A percentile compares a stretch with the other conserved stretches of the same genome.
These are phyloP conservation scores for Meloidogyne hapla DNA, from an alignment of 1,140 invertebrate species.

Conservation along the genomic window DNA sequence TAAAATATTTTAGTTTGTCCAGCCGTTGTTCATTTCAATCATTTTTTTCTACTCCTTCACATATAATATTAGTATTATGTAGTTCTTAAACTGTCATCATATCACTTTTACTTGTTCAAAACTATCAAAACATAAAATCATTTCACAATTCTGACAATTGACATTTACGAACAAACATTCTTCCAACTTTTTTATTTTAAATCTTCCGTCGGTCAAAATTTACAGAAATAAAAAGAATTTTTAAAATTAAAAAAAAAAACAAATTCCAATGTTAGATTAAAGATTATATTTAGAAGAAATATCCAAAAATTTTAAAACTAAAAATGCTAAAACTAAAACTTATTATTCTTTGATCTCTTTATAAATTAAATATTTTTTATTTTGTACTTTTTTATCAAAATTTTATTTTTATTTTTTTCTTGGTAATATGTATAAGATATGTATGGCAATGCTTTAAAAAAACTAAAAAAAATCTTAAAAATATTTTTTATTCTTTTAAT, in stretches of 20 bases:
- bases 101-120: not conserved
- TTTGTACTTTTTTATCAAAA: too few species aligned
- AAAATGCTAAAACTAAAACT: too few species aligned
- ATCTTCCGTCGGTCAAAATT: not conserved
- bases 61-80: not conserved
- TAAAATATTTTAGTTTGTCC: not conserved
- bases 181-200: not conserved
- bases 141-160: not conserved
- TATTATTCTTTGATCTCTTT: too few species aligned
- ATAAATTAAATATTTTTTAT: too few species aligned
- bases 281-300: not conserved
- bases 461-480: too few species aligned
- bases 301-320: too few species aligned
- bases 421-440: too few species aligned
- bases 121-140: slow-evolving; percentile 6
- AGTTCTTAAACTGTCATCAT: not conserved
- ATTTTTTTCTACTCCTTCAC: not conserved
- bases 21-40: not conserved
- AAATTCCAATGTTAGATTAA: not conserved
- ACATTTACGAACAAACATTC: not conserved
- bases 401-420: too few species aligned
- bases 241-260: not conserved
- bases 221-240: too few species aligned
- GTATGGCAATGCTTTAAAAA: too few species aligned
- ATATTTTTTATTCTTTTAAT: too few species aligned